Evolutionary conservation across 2,797 vertebrate genomes (phyloP).

Genomic region (Cyprinodon diabolis): DNA sequence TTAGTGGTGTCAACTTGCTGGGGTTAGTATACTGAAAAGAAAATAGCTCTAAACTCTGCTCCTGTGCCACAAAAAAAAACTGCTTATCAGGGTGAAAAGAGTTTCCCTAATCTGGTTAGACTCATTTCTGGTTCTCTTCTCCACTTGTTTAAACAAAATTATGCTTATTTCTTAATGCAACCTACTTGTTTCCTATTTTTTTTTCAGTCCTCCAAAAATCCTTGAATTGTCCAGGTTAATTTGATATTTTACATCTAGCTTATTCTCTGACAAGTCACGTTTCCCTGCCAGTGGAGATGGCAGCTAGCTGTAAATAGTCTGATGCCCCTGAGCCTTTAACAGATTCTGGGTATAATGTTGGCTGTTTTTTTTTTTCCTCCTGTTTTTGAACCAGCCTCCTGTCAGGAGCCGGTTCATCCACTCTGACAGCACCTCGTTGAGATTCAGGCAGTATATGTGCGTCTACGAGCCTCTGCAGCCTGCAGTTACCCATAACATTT

Average conservation of each 20-base stretch:
- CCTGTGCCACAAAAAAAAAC: neutral
- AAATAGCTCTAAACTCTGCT: neutral
- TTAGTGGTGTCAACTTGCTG: neutral
- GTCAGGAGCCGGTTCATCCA: constrained; percentile 18
- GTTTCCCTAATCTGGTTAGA: neutral
- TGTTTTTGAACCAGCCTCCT: constrained; percentile 13
- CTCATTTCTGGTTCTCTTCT: neutral
- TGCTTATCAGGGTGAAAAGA: neutral
- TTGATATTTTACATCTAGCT: neutral
- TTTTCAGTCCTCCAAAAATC: neutral
- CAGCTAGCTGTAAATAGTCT: constrained; percentile 8
- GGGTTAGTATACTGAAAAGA: neutral
- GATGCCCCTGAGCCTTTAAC: constrained; percentile 19
- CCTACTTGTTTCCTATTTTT: neutral
- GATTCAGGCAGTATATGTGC: constrained; percentile 17
- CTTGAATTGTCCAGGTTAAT: neutral
- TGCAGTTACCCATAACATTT: constrained; percentile 9
- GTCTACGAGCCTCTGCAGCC: constrained; percentile 5
- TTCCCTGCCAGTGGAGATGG: constrained; percentile 6
- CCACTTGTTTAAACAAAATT: neutral
- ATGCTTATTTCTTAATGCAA: neutral
- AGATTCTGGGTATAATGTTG: constrained; percentile 23
- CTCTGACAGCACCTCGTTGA: constrained; percentile 13
- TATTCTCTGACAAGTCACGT: constrained; percentile 5
- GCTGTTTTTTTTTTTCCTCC: neutral